Conservation (phyloP, 2,113 vertebrate species). For the Pampusana beccarii region DNA sequence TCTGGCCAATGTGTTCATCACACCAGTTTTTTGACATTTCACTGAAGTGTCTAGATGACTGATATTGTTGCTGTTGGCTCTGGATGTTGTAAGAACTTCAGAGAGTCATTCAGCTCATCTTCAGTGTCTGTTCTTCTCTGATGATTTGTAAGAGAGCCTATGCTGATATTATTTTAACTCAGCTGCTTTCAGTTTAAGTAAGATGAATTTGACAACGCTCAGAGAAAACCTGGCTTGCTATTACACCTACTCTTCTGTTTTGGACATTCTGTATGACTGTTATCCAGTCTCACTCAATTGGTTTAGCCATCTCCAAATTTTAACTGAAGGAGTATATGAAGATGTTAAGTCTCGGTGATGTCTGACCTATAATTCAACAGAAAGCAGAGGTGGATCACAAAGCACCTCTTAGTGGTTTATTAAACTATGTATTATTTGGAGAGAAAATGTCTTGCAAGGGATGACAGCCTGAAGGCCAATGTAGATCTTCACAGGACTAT, state of each 20-base stretch:
- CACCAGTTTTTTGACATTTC: background rate
- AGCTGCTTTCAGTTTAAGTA: background rate
- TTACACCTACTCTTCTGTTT: background rate
- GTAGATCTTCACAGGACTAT: background rate
- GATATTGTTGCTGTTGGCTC: background rate
- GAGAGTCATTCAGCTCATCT: background rate
- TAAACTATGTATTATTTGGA: background rate
- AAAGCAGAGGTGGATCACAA: background rate
- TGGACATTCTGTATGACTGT: background rate
- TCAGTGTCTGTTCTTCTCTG: background rate
- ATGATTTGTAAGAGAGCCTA: background rate
- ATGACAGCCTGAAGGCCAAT: background rate
- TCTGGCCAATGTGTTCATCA: background rate
- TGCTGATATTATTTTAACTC: background rate
- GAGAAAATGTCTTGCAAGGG: background rate
- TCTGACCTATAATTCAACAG: background rate
- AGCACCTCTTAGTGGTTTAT: background rate
- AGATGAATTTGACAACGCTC: background rate
- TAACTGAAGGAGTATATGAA: background rate
- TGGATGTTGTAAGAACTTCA: background rate
- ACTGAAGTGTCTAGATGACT: background rate
- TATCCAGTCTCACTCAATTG: background rate
- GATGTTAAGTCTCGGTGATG: background rate
- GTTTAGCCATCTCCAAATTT: background rate
- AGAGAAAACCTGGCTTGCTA: background rate